Evolutionary conservation across 2,888 invertebrate genomes (phyloP).

Genomic region (Buathra laborator): DNA sequence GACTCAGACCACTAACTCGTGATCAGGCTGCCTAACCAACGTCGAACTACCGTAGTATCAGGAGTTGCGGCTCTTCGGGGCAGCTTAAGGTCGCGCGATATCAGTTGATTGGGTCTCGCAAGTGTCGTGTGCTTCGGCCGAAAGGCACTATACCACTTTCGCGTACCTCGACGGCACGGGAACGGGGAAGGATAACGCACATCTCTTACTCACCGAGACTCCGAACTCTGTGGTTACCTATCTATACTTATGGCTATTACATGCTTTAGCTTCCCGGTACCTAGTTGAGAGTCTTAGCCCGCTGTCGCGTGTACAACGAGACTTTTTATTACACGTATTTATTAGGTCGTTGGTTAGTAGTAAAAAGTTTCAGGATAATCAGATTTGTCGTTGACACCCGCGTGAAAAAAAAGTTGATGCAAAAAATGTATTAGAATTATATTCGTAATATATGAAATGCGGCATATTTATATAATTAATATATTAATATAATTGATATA

Average conservation of each 20-base stretch:
- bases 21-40: slow-evolving; percentile 83
- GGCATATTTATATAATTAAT: too few relatives aligned
- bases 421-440: too few relatives aligned
- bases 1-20: slow-evolving; percentile 84
- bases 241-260: slow-evolving; percentile 36
- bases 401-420: too few relatives aligned
- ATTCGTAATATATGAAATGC: too few relatives aligned
- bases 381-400: too few relatives aligned
- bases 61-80: slow-evolving; percentile 83
- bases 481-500: too few relatives aligned
- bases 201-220: slow-evolving; percentile 40
- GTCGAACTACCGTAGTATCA: slow-evolving; percentile 82
- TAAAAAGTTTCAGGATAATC: too few relatives aligned
- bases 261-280: background rate
- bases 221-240: slow-evolving; percentile 36
- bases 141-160: slow-evolving; percentile 44
- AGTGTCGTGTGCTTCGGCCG: slow-evolving; percentile 56
- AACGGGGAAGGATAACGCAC: slow-evolving; percentile 23
- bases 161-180: background rate
- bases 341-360: background rate
- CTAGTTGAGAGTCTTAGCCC: slow-evolving; percentile 1
- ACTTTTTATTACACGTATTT: slow-evolving; percentile 5
- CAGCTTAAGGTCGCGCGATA: slow-evolving; percentile 82
- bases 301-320: background rate
- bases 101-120: slow-evolving; percentile 84